These are phyloP conservation scores for Elysia crispata DNA, from an alignment of 2,888 invertebrate genomes.

Conservation along the genomic window DNA sequence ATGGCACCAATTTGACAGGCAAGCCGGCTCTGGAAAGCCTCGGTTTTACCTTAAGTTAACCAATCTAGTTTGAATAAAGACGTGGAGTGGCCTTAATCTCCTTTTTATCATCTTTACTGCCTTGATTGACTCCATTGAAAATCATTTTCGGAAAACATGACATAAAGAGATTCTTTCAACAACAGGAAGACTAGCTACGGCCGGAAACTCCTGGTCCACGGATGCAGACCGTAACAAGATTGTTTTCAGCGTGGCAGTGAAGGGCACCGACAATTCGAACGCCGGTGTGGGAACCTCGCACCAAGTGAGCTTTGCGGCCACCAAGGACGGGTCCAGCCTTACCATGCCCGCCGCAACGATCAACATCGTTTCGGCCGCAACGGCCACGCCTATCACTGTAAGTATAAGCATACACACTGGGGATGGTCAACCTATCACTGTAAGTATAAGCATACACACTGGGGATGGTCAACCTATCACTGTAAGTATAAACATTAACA, in stretches of 20 bases:
- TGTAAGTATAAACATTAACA: slow-evolving; percentile 21
- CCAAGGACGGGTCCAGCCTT: slow-evolving; percentile 28
- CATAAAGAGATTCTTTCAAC: neutral
- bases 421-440: too few relatives aligned
- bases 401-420: neutral
- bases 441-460: neutral
- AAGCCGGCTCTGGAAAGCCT: too few relatives aligned
- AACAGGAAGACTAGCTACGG: slow-evolving; percentile 56
- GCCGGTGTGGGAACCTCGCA: slow-evolving; percentile 46
- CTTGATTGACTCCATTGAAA: too few relatives aligned
- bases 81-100: too few relatives aligned
- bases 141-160: neutral
- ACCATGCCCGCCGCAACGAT: slow-evolving; percentile 13
- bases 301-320: slow-evolving; percentile 50
- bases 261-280: slow-evolving; percentile 53
- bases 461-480: too few relatives aligned
- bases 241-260: slow-evolving; percentile 54
- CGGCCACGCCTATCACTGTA: slow-evolving; percentile 49
- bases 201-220: slow-evolving; percentile 11
- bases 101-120: too few relatives aligned
- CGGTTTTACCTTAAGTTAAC: too few relatives aligned
- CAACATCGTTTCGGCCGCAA: slow-evolving; percentile 42
- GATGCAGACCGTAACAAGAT: slow-evolving; percentile 49
- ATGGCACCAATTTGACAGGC: too few relatives aligned
- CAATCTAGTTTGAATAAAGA: too few relatives aligned